Conservation (phyloP, 2,113 vertebrate species). For the Tyto alba region DNA sequence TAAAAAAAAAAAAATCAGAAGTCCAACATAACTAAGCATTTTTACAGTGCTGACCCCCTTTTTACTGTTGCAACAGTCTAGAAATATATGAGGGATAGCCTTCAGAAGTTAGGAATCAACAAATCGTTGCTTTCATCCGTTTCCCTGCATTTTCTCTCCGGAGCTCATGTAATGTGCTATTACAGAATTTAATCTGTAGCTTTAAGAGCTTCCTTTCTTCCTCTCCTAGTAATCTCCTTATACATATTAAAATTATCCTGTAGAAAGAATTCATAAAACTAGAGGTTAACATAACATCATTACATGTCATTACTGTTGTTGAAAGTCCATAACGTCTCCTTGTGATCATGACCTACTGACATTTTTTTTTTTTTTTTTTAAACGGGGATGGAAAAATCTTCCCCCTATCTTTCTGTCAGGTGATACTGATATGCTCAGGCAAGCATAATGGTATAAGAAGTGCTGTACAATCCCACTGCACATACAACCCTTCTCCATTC, state of each 20-base stretch:
- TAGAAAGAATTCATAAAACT: neutral
- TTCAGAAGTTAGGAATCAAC: neutral
- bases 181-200: neutral
- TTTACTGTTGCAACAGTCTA: neutral
- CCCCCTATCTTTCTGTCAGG: neutral
- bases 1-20: no score
- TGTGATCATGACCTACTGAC: neutral
- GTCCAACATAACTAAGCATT: neutral
- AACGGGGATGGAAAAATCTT: neutral
- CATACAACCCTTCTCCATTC: neutral
- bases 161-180: neutral
- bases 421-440: neutral
- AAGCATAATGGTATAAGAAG: neutral
- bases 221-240: neutral
- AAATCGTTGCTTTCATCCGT: neutral
- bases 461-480: neutral
- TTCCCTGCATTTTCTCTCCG: neutral
- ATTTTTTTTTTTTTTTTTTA: neutral
- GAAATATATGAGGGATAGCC: neutral
- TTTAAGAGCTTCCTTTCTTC: neutral
- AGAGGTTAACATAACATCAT: neutral
- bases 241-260: neutral
- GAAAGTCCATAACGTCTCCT: neutral
- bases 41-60: neutral
- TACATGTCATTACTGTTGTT: neutral